Evolutionary conservation across 2,113 vertebrate species (phyloP).

Genomic region (Atrichornis clamosus): DNA sequence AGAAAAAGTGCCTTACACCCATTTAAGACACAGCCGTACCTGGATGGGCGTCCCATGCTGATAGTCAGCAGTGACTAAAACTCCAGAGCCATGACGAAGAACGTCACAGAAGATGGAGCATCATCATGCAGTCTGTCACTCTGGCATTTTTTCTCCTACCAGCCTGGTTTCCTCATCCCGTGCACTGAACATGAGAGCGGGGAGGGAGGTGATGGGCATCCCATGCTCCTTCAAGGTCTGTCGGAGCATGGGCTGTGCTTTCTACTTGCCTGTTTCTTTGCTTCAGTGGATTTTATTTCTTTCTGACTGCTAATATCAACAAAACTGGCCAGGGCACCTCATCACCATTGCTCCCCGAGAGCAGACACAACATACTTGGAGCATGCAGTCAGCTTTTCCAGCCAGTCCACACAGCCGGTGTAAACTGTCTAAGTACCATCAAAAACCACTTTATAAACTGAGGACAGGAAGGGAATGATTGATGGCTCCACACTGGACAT

Average conservation of each 20-base stretch:
- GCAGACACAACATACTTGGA: conserved; percentile 38
- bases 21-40: background rate
- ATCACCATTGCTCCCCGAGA: background rate
- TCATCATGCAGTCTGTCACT: background rate
- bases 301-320: background rate
- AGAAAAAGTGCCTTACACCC: background rate
- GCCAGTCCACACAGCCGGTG: background rate
- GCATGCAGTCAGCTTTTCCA: conserved; percentile 52
- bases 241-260: background rate
- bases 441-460: conserved; percentile 68
- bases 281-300: background rate
- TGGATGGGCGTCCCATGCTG: background rate
- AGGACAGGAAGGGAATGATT: conserved; percentile 29
- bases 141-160: background rate
- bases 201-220: background rate
- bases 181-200: background rate
- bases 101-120: background rate
- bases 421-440: conserved; percentile 56
- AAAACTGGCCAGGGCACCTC: conserved; percentile 25
- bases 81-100: background rate
- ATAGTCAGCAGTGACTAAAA: too few relatives aligned
- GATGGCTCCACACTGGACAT: conserved; percentile 47
- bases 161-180: background rate
- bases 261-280: background rate
- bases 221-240: background rate